Percentiles rank a stretch among this genome's conserved stretches.
Evolutionary conservation across 1,140 invertebrate species (phyloP).

Genomic region (Penaeus chinensis): DNA sequence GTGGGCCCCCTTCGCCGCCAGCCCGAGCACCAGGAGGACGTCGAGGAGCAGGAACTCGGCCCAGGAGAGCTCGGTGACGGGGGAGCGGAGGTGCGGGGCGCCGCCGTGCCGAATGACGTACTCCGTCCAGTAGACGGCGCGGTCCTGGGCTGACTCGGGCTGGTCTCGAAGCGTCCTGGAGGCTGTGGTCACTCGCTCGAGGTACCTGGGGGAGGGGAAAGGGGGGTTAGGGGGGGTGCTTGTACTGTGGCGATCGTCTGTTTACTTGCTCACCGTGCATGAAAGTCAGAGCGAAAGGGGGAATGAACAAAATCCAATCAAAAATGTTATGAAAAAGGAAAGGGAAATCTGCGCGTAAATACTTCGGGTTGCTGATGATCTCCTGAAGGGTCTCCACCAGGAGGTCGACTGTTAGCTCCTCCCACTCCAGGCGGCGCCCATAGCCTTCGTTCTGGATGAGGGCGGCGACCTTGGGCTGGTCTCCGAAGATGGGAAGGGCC

Average conservation of each 20-base stretch:
- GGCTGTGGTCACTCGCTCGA: not conserved
- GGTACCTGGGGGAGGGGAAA: not conserved
- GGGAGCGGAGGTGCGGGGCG: conserved; percentile 69
- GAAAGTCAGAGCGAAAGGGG: too few species aligned
- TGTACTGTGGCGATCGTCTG: too few species aligned
- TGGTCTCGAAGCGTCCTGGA: conserved; percentile 30
- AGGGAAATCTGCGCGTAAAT: not conserved
- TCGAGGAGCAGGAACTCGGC: not conserved
- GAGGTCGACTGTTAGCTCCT: conserved; percentile 12
- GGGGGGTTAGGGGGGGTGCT: not conserved
- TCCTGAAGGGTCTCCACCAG: conserved; percentile 25
- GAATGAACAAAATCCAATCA: too few species aligned
- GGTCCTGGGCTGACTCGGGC: conserved; percentile 17
- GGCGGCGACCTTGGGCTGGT: conserved; percentile 69
- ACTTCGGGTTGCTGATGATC: conserved; percentile 18
- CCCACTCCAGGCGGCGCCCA: conserved; percentile 64
- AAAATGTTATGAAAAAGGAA: not conserved
- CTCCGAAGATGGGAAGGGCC: conserved; percentile 76
- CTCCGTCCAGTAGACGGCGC: conserved; percentile 70
- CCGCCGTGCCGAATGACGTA: conserved; percentile 72
- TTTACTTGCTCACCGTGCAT: too few species aligned
- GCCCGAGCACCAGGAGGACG: not conserved
- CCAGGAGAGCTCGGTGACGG: conserved; percentile 28
- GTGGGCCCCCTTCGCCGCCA: not conserved
- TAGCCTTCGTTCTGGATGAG: conserved; percentile 71